Evolutionary conservation across 2,113 vertebrate species (phyloP).

Genomic region (Epinephelus lanceolatus): DNA sequence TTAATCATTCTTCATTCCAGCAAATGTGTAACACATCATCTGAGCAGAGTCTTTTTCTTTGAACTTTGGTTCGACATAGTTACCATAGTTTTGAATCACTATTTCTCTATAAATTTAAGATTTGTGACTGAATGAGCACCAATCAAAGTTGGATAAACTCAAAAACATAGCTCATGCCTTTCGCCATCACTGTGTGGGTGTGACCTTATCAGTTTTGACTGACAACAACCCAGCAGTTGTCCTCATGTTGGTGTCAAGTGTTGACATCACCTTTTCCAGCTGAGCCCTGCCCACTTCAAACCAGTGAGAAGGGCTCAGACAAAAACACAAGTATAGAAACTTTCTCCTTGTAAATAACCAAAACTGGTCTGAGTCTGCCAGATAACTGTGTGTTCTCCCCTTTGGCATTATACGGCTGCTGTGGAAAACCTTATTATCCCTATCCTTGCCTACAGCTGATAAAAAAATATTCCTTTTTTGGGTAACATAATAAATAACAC

Average conservation of each 20-base stretch:
- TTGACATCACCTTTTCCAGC: not conserved
- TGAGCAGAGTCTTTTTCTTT: not conserved
- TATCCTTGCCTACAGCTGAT: not conserved
- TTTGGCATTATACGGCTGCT: not conserved
- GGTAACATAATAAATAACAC: not conserved
- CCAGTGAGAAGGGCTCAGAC: not conserved
- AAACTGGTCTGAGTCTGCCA: not conserved
- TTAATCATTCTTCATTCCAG: conserved; percentile 46
- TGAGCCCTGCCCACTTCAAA: conserved; percentile 4
- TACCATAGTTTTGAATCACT: not conserved
- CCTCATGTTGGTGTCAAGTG: not conserved
- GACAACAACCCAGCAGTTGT: not conserved
- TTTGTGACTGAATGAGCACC: not conserved
- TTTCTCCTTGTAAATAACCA: conserved; percentile 8
- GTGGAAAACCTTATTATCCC: not conserved
- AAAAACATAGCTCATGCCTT: not conserved
- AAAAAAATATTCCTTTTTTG: not conserved
- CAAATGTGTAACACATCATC: not conserved
- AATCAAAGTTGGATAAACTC: not conserved
- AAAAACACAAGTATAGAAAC: conserved; percentile 13
- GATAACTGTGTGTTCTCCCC: conserved; percentile 12
- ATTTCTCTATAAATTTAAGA: not conserved
- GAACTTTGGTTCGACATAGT: conserved; percentile 23
- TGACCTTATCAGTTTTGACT: not conserved
- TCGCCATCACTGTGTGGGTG: not conserved